Base-by-base conservation (phyloP, 2,797 vertebrate species). In the Sebastes nivosus region DNA sequence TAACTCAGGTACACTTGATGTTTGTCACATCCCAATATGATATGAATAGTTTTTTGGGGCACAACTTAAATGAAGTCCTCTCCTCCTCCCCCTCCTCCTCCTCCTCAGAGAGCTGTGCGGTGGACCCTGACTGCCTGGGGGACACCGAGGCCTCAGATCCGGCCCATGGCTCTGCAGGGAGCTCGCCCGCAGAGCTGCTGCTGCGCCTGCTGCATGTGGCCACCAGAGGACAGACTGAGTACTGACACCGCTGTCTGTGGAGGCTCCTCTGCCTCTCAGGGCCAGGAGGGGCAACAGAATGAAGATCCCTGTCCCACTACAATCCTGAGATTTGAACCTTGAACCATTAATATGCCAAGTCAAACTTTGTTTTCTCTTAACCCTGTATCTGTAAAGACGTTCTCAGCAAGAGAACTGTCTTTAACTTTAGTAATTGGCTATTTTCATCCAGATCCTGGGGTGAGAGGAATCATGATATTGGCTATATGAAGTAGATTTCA, bases 131-230 rank as follows among this genome's bases (percentile, higher is more conserved):
- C 66, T 99, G 98, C 82, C 84, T 92, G 29, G 96, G 90, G 20
- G 92, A 91, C 32, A 52, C 72, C 0, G 93, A 93, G 72, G 77
- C 72, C 68, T 88, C 67, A 24, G 86, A 89, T 1, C 91, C 89
- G 9, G 92, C 88, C 67, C 95, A 90, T 65, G 87, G 94, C 86
- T 88, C 91, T 68, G 94, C 92, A 77, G 95, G 95, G 0, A 89
- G 94, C 66, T 95, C 97, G 0, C 90, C 97, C 0, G 93, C 96
- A n/a, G 96, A 97, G 29, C 87, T 98, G 81, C 95, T 99, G 73
- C 95, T 97, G 86, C 96, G 95, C 67, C 94, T 98, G 79, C 94
- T 98, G 89, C 97, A 97, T 69, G 83, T 98, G 91, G 96, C 97
- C 0, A 94, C 86, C 89, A 95, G 92, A 88, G 92, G 92, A 79